Conservation (phyloP, 2,888 invertebrate genomes). For the Hyppa rectilinea region DNA sequence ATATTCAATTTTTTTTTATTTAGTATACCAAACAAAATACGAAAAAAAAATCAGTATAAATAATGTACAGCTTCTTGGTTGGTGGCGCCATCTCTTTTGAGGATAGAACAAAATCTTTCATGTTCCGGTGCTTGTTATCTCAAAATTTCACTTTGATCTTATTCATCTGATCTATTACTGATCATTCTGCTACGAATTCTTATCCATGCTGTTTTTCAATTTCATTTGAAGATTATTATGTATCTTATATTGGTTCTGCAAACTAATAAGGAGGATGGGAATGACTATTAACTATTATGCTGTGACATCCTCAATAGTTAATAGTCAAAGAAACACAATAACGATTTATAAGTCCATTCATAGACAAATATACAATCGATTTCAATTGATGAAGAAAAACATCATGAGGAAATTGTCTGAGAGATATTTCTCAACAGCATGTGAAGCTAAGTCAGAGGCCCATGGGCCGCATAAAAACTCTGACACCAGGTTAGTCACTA, state of each 20-base stretch:
- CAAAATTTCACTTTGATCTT: neutral
- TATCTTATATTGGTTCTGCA: neutral
- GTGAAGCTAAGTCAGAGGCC: no score
- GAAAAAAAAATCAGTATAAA: no score
- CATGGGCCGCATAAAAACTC: no score
- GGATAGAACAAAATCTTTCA: neutral
- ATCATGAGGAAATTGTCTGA: no score
- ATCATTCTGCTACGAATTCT: neutral
- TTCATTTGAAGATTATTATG: neutral
- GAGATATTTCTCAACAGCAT: no score
- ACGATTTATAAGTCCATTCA: conserved; percentile 1
- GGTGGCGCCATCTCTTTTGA: conserved; percentile 25
- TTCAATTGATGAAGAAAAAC: no score
- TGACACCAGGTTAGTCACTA: no score
- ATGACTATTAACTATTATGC: no score
- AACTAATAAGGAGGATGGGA: no score
- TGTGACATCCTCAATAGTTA: neutral
- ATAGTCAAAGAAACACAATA: neutral
- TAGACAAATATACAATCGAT: neutral
- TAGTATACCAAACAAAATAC: no score
- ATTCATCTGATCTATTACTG: neutral
- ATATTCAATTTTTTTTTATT: no score
- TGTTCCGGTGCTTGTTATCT: neutral
- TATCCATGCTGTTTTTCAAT: neutral
- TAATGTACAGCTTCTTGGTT: neutral